Evolutionary conservation across 2,113 vertebrate species (phyloP), one percentile per base, ranked within the genome.

Genomic region (Rhodinocichla rosea): DNA sequence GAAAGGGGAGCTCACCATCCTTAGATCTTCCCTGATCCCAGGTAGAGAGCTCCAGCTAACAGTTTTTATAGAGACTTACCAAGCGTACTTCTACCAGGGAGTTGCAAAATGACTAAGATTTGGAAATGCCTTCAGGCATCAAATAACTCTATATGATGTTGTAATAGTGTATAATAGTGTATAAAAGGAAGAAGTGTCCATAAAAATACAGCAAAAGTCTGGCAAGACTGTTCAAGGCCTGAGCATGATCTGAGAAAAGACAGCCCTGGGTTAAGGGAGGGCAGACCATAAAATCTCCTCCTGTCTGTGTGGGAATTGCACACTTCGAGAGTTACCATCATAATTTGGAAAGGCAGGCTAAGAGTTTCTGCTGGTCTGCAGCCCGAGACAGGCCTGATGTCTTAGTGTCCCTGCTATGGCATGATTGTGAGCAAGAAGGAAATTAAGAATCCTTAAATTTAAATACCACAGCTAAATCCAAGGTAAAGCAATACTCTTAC

Each of bases 11-110:
- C 70, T 99, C 65, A 94, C 78, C 9, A 95, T 99, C 60, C 98
- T 99, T 47, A 98, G 69, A 74, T 99, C 99, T 50, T 87, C 98
- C 21, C 87, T 98, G 47, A 98, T 99, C 47, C 98, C 99, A 98
- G 99, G 99, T 99, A 98, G 10, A 52, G 18, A 60, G 91, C 56
- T 71, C 24, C 63, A 83, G 49, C 10, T 92, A 74, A 45, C 6
- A 59, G 26, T 22, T 86, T 92, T 89, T 87, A 67, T 19, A 26
- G 23, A 57, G 22, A 12, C 28, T 75, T 89, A 32, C 21, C 16
- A 40, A 60, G 32, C 22, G 30, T 83, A 32, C 18, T 85, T 74
- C 12, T 87, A 92, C 71, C 90, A 92, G 49, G 12, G 12, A 90
- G 45, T 71, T 90, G 47, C 73, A 79, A 62, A 93, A 68, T 83